Conservation (phyloP, 2,113 vertebrate species). For the Cavia aperea region DNA sequence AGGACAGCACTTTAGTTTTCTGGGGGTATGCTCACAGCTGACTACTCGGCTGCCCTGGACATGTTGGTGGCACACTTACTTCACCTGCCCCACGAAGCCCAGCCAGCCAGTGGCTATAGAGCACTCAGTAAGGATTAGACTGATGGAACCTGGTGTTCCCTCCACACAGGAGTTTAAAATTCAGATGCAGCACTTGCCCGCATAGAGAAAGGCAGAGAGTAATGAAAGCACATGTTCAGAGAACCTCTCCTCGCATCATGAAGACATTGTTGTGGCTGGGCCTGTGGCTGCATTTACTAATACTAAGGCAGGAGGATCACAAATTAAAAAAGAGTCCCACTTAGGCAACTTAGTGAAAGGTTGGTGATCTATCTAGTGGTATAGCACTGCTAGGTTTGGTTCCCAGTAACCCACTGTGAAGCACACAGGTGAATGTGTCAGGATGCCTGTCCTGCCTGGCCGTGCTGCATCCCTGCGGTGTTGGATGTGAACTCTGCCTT, state of each 20-base stretch:
- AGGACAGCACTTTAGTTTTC: rapidly evolving
- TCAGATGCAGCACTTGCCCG: not conserved
- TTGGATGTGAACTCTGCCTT: rapidly evolving
- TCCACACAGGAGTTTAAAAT: not conserved
- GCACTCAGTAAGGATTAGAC: not conserved
- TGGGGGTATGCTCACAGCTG: rapidly evolving
- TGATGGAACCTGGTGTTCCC: not conserved
- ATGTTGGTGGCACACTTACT: rapidly evolving
- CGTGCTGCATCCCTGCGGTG: rapidly evolving
- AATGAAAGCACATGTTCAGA: not conserved
- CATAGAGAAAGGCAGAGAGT: not conserved
- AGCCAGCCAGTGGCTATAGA: not conserved
- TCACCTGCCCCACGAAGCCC: not conserved
- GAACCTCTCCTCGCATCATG: rapidly evolving
- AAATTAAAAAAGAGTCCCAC: not conserved
- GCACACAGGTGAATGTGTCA: not conserved
- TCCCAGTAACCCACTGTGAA: not conserved
- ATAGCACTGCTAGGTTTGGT: not conserved
- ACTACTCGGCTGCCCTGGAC: not conserved
- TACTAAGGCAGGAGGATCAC: not conserved
- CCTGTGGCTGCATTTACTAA: not conserved
- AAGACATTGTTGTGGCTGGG: not conserved
- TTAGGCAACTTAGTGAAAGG: not conserved
- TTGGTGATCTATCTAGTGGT: not conserved
- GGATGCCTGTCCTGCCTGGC: not conserved